Conservation (phyloP, 2,888 invertebrate genomes). For the Drosophila atripex region DNA sequence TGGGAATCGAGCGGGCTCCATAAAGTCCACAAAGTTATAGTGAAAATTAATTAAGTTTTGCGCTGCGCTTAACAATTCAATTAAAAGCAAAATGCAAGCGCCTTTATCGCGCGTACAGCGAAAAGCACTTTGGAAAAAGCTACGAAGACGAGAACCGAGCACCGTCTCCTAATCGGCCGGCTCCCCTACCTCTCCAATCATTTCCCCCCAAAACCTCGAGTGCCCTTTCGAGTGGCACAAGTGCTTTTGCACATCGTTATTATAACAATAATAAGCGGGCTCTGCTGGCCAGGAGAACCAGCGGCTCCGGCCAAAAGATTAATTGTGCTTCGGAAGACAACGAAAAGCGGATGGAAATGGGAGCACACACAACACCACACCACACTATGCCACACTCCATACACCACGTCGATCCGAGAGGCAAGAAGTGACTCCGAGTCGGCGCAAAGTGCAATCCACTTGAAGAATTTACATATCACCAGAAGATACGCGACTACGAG, state of each 20-base stretch:
- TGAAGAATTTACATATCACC: constrained; percentile 80
- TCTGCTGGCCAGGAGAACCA: constrained; percentile 48
- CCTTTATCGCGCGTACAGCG: constrained; percentile 72
- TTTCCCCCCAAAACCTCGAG: constrained; percentile 48
- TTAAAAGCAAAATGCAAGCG: constrained; percentile 61
- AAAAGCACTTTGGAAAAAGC: constrained; percentile 66
- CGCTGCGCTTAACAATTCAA: constrained; percentile 79
- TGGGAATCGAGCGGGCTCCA: constrained; percentile 43
- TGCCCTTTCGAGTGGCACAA: constrained; percentile 76
- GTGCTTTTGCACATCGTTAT: constrained; percentile 83
- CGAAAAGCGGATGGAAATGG: constrained; percentile 48
- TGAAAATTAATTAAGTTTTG: constrained; percentile 77
- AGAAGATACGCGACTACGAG: constrained; percentile 63
- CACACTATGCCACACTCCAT: too few species aligned
- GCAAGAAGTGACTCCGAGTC: constrained; percentile 60
- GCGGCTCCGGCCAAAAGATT: constrained; percentile 73
- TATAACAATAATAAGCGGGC: constrained; percentile 82
- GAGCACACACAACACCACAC: constrained; percentile 48
- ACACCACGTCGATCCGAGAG: constrained; percentile 10
- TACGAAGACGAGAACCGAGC: constrained; percentile 19
- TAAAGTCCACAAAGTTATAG: constrained; percentile 76
- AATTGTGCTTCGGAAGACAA: constrained; percentile 68
- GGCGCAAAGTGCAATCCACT: constrained; percentile 79
- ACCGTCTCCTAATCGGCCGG: constrained; percentile 30
- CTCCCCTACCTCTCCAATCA: constrained; percentile 8